Conservation (phyloP, 2,797 vertebrate species). For the Gadopsis marmoratus region DNA sequence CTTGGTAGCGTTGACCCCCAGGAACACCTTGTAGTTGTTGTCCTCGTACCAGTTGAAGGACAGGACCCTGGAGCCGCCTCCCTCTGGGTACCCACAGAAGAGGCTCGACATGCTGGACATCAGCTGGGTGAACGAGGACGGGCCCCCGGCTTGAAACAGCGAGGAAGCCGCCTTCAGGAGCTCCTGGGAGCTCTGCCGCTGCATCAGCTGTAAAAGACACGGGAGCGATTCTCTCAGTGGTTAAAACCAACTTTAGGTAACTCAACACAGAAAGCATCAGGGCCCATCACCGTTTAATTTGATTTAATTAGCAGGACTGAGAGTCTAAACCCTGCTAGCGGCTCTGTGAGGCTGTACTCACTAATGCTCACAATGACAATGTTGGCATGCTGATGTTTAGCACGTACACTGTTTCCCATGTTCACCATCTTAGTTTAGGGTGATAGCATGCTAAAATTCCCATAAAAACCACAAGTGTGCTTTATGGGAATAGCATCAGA, state of each 20-base stretch:
- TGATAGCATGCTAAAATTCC: neutral
- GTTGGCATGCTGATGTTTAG: neutral
- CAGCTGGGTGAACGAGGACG: slow-evolving; percentile 86
- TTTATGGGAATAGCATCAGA: neutral
- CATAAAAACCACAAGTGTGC: neutral
- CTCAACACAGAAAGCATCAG: neutral
- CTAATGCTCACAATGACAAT: neutral
- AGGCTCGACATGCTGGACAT: slow-evolving; percentile 87
- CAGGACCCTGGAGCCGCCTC: slow-evolving; percentile 90
- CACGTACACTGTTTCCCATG: neutral
- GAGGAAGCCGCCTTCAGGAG: slow-evolving; percentile 84
- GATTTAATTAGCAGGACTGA: neutral
- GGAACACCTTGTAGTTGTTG: slow-evolving; percentile 98
- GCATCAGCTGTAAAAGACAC: slow-evolving; percentile 82
- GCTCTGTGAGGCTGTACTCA: neutral
- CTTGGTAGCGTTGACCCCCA: slow-evolving; percentile 92
- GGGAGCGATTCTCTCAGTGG: neutral
- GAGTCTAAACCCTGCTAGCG: neutral
- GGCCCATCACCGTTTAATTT: too few relatives aligned
- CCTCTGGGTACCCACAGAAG: slow-evolving; percentile 95
- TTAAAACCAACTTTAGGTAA: neutral
- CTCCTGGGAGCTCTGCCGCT: slow-evolving; percentile 85
- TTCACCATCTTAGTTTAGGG: neutral
- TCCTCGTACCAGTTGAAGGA: slow-evolving; percentile 99
- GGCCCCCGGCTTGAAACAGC: slow-evolving; percentile 83